A percentile compares a stretch with the other conserved stretches of the same genome.
phyloP scores from a whole-genome alignment of 2,797 vertebrate genomes.

The Eleutherodactylus coqui region DNA sequence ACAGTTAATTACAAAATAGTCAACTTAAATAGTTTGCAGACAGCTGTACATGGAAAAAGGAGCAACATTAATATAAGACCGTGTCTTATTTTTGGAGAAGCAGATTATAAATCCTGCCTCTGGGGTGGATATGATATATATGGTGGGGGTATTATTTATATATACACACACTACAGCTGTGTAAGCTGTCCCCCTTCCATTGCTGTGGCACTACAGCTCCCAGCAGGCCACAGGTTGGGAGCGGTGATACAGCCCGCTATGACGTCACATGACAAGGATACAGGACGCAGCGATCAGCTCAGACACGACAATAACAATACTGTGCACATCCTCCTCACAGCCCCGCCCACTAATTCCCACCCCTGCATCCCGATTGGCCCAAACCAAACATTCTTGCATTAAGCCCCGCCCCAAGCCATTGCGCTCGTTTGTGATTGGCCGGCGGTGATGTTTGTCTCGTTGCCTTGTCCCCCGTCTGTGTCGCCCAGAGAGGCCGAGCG shows the following conservation, averaged over 20 bases:
- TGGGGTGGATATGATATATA: too few relatives aligned
- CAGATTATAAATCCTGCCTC: too few relatives aligned
- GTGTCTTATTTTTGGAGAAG: too few relatives aligned
- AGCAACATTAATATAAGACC: too few relatives aligned
- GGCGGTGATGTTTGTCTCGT: background rate
- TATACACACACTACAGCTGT: too few relatives aligned
- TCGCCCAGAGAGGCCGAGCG: slow-evolving; percentile 27
- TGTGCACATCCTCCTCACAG: background rate
- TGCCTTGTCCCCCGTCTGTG: slow-evolving; percentile 16
- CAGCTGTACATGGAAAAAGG: too few relatives aligned
- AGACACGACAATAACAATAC: slow-evolving; percentile 40
- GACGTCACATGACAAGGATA: background rate
- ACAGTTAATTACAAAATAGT: too few relatives aligned
- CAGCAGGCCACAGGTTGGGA: background rate
- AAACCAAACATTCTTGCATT: background rate
- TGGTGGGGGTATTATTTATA: too few relatives aligned
- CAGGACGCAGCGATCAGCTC: background rate
- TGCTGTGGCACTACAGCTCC: background rate
- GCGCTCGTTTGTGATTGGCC: slow-evolving; percentile 9
- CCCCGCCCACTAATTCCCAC: background rate
- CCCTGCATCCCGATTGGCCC: slow-evolving; percentile 3
- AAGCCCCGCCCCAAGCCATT: background rate
- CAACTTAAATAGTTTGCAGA: too few relatives aligned
- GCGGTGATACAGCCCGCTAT: background rate
- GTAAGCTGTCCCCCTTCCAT: too few relatives aligned